These are phyloP conservation scores for Dendropsophus ebraccatus DNA, from an alignment of 2,113 vertebrate species.

Conservation along the genomic window DNA sequence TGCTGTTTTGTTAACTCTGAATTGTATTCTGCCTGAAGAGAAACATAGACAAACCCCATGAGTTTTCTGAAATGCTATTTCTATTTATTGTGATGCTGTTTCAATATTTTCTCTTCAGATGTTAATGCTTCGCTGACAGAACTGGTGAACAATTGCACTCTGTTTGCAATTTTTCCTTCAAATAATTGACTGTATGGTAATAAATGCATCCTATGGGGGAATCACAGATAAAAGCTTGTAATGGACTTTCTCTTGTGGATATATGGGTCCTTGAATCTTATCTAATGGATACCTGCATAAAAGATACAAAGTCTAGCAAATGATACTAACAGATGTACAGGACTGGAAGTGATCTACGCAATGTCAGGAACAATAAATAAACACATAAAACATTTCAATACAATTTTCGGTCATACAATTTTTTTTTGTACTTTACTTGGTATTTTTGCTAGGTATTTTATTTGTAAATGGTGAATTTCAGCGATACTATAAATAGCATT, in stretches of 20 bases:
- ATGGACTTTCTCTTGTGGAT: slow-evolving; percentile 68
- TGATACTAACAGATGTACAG: background rate
- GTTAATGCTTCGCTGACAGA: slow-evolving; percentile 62
- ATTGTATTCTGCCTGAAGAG: slow-evolving; percentile 60
- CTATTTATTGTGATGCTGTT: slow-evolving; percentile 70
- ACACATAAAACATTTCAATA: background rate
- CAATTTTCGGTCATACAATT: background rate
- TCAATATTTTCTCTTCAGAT: slow-evolving; percentile 63
- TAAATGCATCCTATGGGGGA: slow-evolving; percentile 68
- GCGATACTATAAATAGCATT: background rate
- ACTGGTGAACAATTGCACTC: slow-evolving; percentile 65
- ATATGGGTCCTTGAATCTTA: slow-evolving; percentile 54
- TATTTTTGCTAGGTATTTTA: background rate
- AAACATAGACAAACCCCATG: slow-evolving; percentile 55
- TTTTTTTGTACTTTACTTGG: background rate
- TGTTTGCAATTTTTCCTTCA: slow-evolving; percentile 70
- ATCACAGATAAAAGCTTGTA: slow-evolving; percentile 71
- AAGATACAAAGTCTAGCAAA: background rate
- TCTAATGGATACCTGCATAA: slow-evolving; percentile 41
- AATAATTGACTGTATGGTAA: slow-evolving; percentile 74
- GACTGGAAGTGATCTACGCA: background rate
- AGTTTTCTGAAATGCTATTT: slow-evolving; percentile 67
- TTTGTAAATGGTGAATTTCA: background rate
- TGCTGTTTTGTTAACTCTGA: slow-evolving; percentile 65
- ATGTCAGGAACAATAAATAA: background rate